Base-by-base conservation (phyloP, 2,888 invertebrate species). In the Phyllotreta cruciferae region DNA sequence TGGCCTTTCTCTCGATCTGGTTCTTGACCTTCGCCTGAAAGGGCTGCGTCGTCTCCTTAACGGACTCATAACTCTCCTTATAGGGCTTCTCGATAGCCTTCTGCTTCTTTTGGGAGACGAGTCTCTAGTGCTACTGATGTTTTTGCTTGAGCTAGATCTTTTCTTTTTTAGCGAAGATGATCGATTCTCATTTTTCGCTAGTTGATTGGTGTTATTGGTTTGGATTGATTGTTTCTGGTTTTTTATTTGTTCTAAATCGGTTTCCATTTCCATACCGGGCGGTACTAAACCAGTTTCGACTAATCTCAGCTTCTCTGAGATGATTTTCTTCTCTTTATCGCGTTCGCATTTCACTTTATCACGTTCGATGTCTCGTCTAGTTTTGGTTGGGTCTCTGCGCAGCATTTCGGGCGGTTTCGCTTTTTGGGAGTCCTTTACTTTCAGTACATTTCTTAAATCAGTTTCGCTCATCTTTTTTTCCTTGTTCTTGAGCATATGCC, bases 271-370 rank as follows among this genome's bases (percentile, higher is more conserved):
- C 72, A 77, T 82, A 37, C 83, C 83, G 9, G 83, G 82, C 7
- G 82, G 82, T 6, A 82, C 79, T 37, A 83, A 73, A 24, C 82
- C 83, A 7, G 82, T 81, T 71, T 82, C 81, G n/a, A 81, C 78
- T 47, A 82, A 75, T 62, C 75, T 75, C 11, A 81, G 67, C 62
- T 79, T 79, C 68, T 81, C 80, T 14, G 76, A 76, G 54, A 82
- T 78, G n/a, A 80, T 71, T 68, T 79, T 80, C 37, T 77, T 77
- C 63, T 81, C 79, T 64, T 77, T 76, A 66, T 80, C 78, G 66
- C 80, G 80, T 6, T 77, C 78, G 70, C 78, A 79, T 61, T 77
- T 79, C 41, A 76, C 75, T 71, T 82, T 82, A 67, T 82, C 80
- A 53, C 73, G 73, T 62, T 79, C 76, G 54, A 83, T 82, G 64